These are phyloP conservation scores for Scolopax mira DNA, from an alignment of 2,113 vertebrate genomes.

Conservation along the genomic window DNA sequence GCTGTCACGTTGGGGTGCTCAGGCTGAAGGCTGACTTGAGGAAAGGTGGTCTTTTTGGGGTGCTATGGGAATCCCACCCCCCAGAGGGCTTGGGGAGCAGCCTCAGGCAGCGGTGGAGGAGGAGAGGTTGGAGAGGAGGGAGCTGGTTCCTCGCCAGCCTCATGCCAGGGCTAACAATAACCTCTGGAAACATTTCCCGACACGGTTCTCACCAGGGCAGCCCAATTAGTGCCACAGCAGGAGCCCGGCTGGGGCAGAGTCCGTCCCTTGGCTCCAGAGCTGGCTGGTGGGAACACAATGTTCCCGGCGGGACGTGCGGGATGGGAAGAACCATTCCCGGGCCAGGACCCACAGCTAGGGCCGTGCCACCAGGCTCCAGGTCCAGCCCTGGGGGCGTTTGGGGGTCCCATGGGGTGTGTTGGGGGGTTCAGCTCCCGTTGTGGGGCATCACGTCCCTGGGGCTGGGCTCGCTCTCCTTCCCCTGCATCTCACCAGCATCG, in stretches of 20 bases:
- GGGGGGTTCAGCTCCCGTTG: background rate
- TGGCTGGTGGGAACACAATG: constrained; percentile 23
- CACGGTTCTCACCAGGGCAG: constrained; percentile 32
- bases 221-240: constrained; percentile 67
- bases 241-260: constrained; percentile 44
- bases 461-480: background rate
- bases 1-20: no score
- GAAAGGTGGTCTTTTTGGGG: background rate
- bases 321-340: background rate
- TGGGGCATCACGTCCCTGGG: rapidly evolving
- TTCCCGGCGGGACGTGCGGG: background rate
- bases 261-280: background rate
- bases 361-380: rapidly evolving
- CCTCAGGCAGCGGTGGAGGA: rapidly evolving
- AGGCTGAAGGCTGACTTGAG: background rate
- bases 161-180: constrained; percentile 58
- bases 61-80: background rate
- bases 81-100: background rate
- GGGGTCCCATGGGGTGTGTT: rapidly evolving
- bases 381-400: rapidly evolving
- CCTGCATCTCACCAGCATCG: rapidly evolving
- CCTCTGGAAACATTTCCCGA: constrained; percentile 7
- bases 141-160: constrained; percentile 55
- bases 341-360: background rate
- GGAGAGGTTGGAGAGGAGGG: constrained; percentile 20